Percentiles rank a stretch among this genome's conserved stretches.
These are phyloP conservation scores for Autographa gamma DNA, from an alignment of 2,888 invertebrate genomes.

Conservation along the genomic window DNA sequence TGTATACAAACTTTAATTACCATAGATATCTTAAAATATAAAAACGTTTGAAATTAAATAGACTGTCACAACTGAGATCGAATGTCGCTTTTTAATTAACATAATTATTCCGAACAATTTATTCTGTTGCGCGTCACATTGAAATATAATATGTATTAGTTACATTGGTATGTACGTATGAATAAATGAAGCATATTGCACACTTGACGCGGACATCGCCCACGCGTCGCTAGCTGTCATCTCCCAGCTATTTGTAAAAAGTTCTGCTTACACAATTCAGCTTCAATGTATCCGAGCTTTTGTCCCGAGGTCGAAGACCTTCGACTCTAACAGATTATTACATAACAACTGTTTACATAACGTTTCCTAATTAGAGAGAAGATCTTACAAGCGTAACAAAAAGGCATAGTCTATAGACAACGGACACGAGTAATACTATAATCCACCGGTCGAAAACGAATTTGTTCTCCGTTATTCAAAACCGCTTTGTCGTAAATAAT, in stretches of 20 bases:
- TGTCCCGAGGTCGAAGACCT: constrained; percentile 53
- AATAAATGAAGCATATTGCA: constrained; percentile 55
- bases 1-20: neutral
- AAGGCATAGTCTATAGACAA: constrained; percentile 30
- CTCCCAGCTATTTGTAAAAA: constrained; percentile 50
- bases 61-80: constrained; percentile 40
- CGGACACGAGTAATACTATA: constrained; percentile 33
- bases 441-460: constrained; percentile 52
- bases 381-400: constrained; percentile 46
- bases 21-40: constrained; percentile 9
- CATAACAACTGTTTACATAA: constrained; percentile 55
- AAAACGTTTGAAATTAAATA: constrained; percentile 44
- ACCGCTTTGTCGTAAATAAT: constrained; percentile 55
- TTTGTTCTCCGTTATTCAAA: constrained; percentile 55
- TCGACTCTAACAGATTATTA: constrained; percentile 49
- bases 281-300: constrained; percentile 50
- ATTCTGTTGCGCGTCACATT: constrained; percentile 48
- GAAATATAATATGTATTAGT: constrained; percentile 57
- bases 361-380: constrained; percentile 59
- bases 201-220: constrained; percentile 53
- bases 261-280: constrained; percentile 57
- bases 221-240: constrained; percentile 54
- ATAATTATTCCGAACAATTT: constrained; percentile 55
- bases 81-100: constrained; percentile 48
- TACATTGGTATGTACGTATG: constrained; percentile 48